Evolutionary conservation across 2,797 vertebrate species (phyloP).

Genomic region (Melanotaenia pygmaea): DNA sequence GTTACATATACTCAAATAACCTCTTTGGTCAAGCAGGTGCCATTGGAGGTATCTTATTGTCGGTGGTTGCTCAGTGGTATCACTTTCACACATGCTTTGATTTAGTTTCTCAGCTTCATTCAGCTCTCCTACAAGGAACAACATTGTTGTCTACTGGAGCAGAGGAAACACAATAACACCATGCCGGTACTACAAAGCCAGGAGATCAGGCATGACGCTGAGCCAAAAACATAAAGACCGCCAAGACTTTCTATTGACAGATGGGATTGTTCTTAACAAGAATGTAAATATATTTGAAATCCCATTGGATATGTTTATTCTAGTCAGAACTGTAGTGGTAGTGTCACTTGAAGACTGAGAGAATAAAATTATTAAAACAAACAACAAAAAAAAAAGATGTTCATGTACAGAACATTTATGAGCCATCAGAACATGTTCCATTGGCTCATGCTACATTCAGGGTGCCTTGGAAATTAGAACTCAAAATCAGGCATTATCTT

Average conservation of each 20-base stretch:
- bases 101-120: constrained; percentile 38
- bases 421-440: no score
- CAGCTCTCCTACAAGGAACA: constrained; percentile 9
- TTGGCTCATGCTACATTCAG: no score
- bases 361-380: background rate
- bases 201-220: background rate
- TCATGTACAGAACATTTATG: no score
- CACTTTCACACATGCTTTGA: constrained; percentile 37
- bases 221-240: background rate
- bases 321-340: background rate
- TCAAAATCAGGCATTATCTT: no score
- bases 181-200: background rate
- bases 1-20: constrained; percentile 15
- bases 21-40: constrained; percentile 21
- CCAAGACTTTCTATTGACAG: background rate
- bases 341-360: no score
- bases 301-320: background rate
- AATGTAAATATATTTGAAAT: background rate
- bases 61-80: constrained; percentile 20
- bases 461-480: no score
- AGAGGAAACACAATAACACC: background rate
- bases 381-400: no score
- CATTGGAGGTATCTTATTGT: constrained; percentile 21
- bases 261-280: background rate
- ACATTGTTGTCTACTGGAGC: constrained; percentile 29